Evolutionary conservation across 2,888 invertebrate species (phyloP), one percentile per base, ranked within the genome.

Genomic region (Drosophila cognata): DNA sequence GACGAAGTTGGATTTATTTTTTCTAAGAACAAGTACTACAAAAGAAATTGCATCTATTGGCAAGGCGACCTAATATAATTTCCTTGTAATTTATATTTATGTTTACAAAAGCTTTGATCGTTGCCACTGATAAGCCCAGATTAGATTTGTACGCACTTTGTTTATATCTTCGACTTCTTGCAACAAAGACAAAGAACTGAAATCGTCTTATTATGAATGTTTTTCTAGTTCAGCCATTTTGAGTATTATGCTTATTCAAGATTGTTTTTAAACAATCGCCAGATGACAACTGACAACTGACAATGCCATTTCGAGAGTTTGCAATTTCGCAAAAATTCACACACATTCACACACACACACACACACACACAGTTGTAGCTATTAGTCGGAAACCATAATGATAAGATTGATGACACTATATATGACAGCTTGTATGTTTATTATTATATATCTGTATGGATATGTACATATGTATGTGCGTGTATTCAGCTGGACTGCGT

Each of bases 361-460:
- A 46, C 21, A 13, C 21, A 7, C 16, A 46, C 2, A 18, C 18
- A 46, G 18, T 43, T 51, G 25, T 53, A n/a, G 16, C 31, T 36
- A 46, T 67, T 46, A 33, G 28, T 31, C 13, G 36, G 43, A 1
- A 13, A 55, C 41, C 46, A 55, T 53, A 36, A 21, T 56, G 69
- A 25, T 46, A 16, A 16, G 48, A 50, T 61, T 61, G 61, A 56
- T 51, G 59, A 59, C 29, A 25, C 18, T 25, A 50, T 21, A 25
- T 7, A 13, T n/a, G 28, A 28, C 3, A 8, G 18, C 7, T 46
- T 25, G 21, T 16, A 16, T 51, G 58, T 41, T 25, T 65, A 38
- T 51, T n/a, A 10, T 21, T 35, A 2, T 25, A 25, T 1, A 46
- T 25, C 21, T 43, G 18, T 43, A 10, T 33, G 4, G 21, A 36